Evolutionary conservation across 2,797 vertebrate genomes (phyloP), one percentile per base, ranked within the genome.

Genomic region (Furcifer pardalis): DNA sequence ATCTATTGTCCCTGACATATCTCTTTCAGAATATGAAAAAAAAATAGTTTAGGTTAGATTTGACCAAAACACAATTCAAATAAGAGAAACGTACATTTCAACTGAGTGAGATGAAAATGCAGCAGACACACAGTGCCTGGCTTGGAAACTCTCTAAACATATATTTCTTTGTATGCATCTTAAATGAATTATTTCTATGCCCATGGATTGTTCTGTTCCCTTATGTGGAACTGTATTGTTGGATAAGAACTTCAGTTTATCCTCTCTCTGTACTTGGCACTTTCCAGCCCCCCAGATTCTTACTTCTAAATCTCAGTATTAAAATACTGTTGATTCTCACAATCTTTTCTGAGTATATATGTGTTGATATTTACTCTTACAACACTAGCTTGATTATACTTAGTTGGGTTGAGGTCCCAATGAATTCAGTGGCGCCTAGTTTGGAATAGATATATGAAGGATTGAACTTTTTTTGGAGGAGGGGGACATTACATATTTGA

Each of bases 291-390:
- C 7, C 4, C 17, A n/a, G 12, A 77, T 32, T 25, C 27, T 3
- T 59, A 30, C 13, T 62, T 78, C 7, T 32, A 13, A 59, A 73
- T 79, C 32, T 69, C 79, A 76, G 46, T 30, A 32, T 73, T 66
- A 59, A 15, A 86, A 65, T 37, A 66, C 66, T 35, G 71, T 7
- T 65, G 73, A 72, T 65, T 27, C 25, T 76, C 0, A 0, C 44
- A n/a, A 21, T 66, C 42, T 89, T 44, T 56, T 46, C 35, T n/a
- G 85, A 69, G 62, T 4, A 86, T 83, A 77, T 87, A 78, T 81
- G 86, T 81, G 69, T 80, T 85, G 81, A 32, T 4, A 37, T 59
- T 30, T 21, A 8, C 73, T 30, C n/a, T 52, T 75, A 35, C 46
- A 44, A 21, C 40, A 17, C 35, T 72, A 72, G 23, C 42, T 12